A percentile compares a stretch with the other conserved stretches of the same genome.
These are phyloP conservation scores for Bombylius major DNA, from an alignment of 2,888 invertebrate genomes.

Conservation along the genomic window DNA sequence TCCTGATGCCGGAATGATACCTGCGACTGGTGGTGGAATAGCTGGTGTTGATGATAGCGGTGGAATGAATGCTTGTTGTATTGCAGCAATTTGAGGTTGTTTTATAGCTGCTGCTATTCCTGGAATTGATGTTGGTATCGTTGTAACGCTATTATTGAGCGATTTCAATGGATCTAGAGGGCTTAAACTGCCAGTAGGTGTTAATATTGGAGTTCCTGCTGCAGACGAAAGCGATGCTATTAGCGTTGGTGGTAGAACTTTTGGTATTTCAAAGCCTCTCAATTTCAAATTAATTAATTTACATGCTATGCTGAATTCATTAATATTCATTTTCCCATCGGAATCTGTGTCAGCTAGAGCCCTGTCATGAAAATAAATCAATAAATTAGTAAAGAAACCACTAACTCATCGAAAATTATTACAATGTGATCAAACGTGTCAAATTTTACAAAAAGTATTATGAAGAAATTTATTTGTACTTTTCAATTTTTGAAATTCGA, in stretches of 20 bases:
- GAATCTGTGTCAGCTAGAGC: constrained; percentile 86
- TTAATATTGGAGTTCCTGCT: constrained; percentile 36
- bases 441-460: constrained; percentile 7
- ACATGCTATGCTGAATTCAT: constrained; percentile 97
- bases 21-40: neutral
- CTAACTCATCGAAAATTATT: constrained; percentile 4
- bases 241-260: constrained; percentile 64
- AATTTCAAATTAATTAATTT: constrained; percentile 89
- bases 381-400: constrained; percentile 12
- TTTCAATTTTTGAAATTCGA: no score
- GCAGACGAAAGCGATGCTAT: constrained; percentile 51
- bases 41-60: no score
- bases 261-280: constrained; percentile 82
- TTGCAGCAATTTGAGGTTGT: constrained; percentile 2
- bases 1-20: constrained; percentile 8
- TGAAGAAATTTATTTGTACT: no score
- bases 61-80: constrained; percentile 4
- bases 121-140: constrained; percentile 10
- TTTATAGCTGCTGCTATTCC: constrained; percentile 9
- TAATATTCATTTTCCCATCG: constrained; percentile 92
- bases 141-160: neutral
- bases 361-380: constrained; percentile 39
- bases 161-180: constrained; percentile 29
- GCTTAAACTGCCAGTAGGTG: constrained; percentile 31
- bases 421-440: constrained; percentile 4